Conservation (phyloP, 2,113 vertebrate species). For the Kryptolebias marmoratus region DNA sequence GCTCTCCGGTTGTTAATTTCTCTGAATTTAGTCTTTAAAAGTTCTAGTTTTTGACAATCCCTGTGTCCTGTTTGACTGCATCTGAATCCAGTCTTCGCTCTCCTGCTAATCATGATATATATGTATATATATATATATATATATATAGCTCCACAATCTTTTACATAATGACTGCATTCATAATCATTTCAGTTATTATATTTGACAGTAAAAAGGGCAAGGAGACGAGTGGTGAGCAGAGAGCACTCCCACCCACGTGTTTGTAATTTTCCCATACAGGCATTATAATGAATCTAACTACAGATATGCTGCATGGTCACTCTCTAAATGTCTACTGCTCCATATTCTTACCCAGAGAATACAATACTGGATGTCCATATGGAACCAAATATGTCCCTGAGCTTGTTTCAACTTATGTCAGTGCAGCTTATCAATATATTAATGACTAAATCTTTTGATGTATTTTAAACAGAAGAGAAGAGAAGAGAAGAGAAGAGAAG, state of each 20-base stretch:
- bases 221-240: constrained; percentile 3
- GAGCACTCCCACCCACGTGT: constrained; percentile 21
- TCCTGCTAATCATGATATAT: too few species aligned
- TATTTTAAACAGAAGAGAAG: neutral
- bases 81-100: neutral
- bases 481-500: neutral
- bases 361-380: constrained; percentile 9
- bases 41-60: too few species aligned
- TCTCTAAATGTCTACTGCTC: constrained; percentile 30
- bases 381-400: constrained; percentile 1
- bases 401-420: constrained; percentile 5
- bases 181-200: neutral
- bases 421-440: constrained; percentile 15
- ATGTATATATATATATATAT: too few species aligned
- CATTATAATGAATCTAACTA: constrained; percentile 35
- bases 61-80: too few species aligned
- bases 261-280: constrained; percentile 10
- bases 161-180: neutral
- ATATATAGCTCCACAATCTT: too few species aligned
- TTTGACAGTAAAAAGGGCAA: constrained; percentile 10
- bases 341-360: constrained; percentile 10
- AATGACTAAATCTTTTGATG: neutral
- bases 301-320: constrained; percentile 14
- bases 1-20: too few species aligned
- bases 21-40: too few species aligned